phyloP scores from a whole-genome alignment of 2,888 invertebrate genomes.

The Laothoe populi region DNA sequence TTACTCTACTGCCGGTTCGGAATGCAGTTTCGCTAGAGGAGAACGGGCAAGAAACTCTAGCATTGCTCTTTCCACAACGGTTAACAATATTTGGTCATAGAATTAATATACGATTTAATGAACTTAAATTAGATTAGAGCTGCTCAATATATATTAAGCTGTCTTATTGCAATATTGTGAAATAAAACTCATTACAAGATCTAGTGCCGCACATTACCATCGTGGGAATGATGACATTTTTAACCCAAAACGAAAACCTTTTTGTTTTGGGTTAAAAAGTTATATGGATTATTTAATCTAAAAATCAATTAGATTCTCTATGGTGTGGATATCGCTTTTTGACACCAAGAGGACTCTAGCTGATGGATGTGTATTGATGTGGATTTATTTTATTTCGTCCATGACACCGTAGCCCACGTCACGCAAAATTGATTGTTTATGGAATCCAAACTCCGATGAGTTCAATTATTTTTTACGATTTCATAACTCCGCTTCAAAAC shows the following conservation, averaged over 20 bases:
- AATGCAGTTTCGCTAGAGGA: too few relatives aligned
- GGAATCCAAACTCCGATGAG: slow-evolving; percentile 15
- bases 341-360: slow-evolving; percentile 51
- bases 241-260: background rate
- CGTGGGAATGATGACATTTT: too few relatives aligned
- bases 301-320: slow-evolving; percentile 67
- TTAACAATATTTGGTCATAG: too few relatives aligned
- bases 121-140: too few relatives aligned
- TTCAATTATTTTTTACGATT: slow-evolving; percentile 33
- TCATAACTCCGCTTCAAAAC: slow-evolving; percentile 32
- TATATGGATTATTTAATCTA: slow-evolving; percentile 43
- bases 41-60: too few relatives aligned
- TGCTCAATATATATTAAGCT: too few relatives aligned
- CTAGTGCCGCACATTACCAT: too few relatives aligned
- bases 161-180: too few relatives aligned
- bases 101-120: too few relatives aligned
- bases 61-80: too few relatives aligned
- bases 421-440: slow-evolving; percentile 68
- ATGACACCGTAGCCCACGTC: slow-evolving; percentile 54
- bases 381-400: slow-evolving; percentile 58
- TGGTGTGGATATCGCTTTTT: slow-evolving; percentile 60
- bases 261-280: slow-evolving; percentile 26
- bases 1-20: too few relatives aligned
- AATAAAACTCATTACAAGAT: too few relatives aligned
- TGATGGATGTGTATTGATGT: slow-evolving; percentile 69